Evolutionary conservation across 2,797 vertebrate genomes (phyloP).

Genomic region (Phalloptychus januarius): DNA sequence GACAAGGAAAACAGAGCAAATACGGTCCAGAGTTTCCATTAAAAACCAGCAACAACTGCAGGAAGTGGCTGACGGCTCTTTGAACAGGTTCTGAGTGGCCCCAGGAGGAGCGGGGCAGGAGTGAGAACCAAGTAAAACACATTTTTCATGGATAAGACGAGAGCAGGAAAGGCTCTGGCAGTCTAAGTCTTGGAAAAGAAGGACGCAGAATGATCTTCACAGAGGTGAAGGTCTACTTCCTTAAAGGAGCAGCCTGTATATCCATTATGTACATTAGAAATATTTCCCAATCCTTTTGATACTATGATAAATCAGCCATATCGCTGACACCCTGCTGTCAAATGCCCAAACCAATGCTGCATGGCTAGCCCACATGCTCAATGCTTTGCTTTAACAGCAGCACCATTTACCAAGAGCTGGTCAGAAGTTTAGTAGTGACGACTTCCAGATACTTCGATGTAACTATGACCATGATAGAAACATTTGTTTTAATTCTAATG

Average conservation of each 20-base stretch:
- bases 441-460: neutral
- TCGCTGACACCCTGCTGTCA: neutral
- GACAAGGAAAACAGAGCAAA: conserved; percentile 40
- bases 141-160: conserved; percentile 17
- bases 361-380: neutral
- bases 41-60: conserved; percentile 65
- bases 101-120: conserved; percentile 45
- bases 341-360: neutral
- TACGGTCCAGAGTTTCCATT: conserved; percentile 66
- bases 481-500: too few relatives aligned
- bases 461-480: neutral
- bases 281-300: neutral
- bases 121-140: conserved; percentile 29
- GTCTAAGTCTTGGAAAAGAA: conserved; percentile 19
- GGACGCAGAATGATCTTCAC: conserved; percentile 21
- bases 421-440: neutral
- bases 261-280: neutral
- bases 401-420: neutral
- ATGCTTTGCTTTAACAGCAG: neutral
- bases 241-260: neutral
- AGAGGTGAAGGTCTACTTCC: neutral
- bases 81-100: conserved; percentile 53
- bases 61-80: conserved; percentile 56
- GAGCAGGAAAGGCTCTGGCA: neutral
- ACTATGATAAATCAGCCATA: neutral